Base-by-base conservation (phyloP, 2,888 invertebrate species). In the Nomada flava region DNA sequence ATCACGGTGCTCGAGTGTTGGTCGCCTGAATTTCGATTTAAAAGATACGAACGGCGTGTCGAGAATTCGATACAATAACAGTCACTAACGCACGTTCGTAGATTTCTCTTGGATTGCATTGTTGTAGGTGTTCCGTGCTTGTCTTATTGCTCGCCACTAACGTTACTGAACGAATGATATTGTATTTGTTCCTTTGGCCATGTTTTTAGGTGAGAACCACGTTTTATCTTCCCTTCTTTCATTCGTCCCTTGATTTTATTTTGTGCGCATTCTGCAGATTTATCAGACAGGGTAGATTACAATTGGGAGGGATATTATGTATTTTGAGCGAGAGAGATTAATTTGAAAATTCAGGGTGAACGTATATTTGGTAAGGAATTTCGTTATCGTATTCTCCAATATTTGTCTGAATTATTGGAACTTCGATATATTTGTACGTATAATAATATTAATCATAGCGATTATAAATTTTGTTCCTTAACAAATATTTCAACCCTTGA, bases 71-170 rank as follows among this genome's bases (percentile, higher is more conserved):
- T 57, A 55, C 23, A 57, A 23, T 84, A 86, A 84, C 80, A 81
- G 69, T 44, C 55, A 82, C 86, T 87, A 86, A 87, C 68, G 79
- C 62, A 79, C 77, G 64, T 59, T 71, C 59, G 52, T 70, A 53
- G n/a, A 52, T 36, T 59, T 55, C 52, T 52, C 65, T 18, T 79
- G 71, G 13, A 20, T 77, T 76, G 71, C 60, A 59, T 62, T 72
- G 26, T 26, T 36, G 65, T 74, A 55, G 72, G 65, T 85, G 83
- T 78, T 52, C 77, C 82, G 57, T 88, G 84, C 72, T 79, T 87
- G 78, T 77, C 74, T 20, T 67, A 47, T 42, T 63, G 63, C 57
- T 59, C 47, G 65, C 76, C 65, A 82, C 82, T 87, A 86, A 83
- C 79, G 63, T 68, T 60, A 65, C 57, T 76, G 64, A 80, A 77